Evolutionary conservation across 2,113 vertebrate species (phyloP), one percentile per base, ranked within the genome.

Genomic region (Gasterosteus aculeatus): DNA sequence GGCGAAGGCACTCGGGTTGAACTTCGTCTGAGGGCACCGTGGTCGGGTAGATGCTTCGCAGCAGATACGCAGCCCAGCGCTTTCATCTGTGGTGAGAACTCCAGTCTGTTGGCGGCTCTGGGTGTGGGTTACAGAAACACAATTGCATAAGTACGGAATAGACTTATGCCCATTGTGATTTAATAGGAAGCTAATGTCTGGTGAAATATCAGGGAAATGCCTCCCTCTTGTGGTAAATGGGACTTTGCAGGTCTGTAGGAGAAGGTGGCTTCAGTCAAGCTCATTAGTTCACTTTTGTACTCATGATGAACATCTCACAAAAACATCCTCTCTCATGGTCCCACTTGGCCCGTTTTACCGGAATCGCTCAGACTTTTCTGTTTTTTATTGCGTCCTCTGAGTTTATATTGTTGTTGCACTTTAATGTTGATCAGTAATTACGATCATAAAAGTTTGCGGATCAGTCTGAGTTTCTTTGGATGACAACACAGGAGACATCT

Each of bases 401-500:
- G 82, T 85, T 91, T 76, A 75, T 84, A 77, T 86, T 87, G 80
- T 86, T 89, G 89, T 83, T 88, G 81, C 81, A 88, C 89, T 91
- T 92, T 86, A 79, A 92, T 91, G 91, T 84, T 91, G 84, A 92
- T 90, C 88, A 92, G 88, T 92, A 89, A 89, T 92, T 92, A 89
- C 85, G 82, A 92, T 88, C 88, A 87, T 92, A 92, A 93, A 26
- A 91, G 89, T 91, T 88, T 82, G 89, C 69, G 88, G 87, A 91
- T 90, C 62, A 87, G 86, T 90, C 82, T 87, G 83, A 88, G 88
- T 91, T 93, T 85, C 90, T 90, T 86, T 89, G 87, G 86, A 91
- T 88, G 86, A 91, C 88, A 92, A 87, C 88, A 88, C 82, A 86
- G 81, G 88, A 93, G 90, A 92, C 91, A 88, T 91, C 75, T 89